phyloP scores from a whole-genome alignment of 1,140 invertebrate species.

The Drosophila kanapiae region DNA sequence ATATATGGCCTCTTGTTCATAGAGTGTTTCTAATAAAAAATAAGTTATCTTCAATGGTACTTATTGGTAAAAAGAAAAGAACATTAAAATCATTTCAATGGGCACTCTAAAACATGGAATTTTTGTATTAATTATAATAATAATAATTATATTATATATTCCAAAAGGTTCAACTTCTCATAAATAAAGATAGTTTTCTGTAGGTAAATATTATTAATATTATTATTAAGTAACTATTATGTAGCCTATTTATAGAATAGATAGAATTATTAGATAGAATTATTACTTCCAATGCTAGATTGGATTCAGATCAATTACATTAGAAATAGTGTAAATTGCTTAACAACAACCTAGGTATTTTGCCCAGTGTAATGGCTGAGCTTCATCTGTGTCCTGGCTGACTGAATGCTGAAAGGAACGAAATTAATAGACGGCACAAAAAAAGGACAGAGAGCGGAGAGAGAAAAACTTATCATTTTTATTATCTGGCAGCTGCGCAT shows the following conservation, averaged over 20 bases:
- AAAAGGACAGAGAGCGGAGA: slow-evolving; percentile 1
- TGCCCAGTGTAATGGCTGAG: slow-evolving; percentile 14
- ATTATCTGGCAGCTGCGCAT: slow-evolving; percentile 60
- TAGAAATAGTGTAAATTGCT: neutral
- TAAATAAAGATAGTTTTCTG: too few species aligned
- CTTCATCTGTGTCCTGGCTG: slow-evolving; percentile 43
- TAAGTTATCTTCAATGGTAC: neutral
- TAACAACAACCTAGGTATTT: neutral
- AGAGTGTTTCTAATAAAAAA: neutral
- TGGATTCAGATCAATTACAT: too few species aligned
- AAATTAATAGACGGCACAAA: slow-evolving; percentile 59
- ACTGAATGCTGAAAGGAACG: slow-evolving; percentile 52
- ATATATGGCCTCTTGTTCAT: neutral
- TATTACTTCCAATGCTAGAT: too few species aligned
- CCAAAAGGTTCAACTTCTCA: too few species aligned
- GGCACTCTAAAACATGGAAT: too few species aligned
- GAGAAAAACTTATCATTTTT: slow-evolving; percentile 70
- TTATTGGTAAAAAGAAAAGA: neutral
- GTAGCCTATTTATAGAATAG: too few species aligned
- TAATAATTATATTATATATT: too few species aligned
- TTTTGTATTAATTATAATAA: too few species aligned
- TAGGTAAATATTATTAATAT: too few species aligned
- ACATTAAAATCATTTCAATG: too few species aligned
- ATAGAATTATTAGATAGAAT: too few species aligned
- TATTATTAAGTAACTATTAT: too few species aligned